Evolutionary conservation across 2,888 invertebrate species (phyloP), one percentile per base, ranked within the genome.

Genomic region (Microctonus hyperodae): DNA sequence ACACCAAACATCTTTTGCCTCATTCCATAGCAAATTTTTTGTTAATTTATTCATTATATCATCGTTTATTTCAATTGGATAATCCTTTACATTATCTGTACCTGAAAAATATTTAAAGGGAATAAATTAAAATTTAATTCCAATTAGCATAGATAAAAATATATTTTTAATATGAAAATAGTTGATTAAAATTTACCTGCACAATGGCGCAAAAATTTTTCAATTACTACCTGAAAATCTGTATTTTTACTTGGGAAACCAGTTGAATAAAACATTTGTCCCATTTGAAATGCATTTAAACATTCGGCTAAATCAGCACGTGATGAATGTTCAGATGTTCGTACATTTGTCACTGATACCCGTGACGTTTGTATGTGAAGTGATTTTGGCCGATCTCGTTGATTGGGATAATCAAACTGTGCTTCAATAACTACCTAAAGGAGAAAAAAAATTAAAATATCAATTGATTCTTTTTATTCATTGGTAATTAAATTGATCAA

Each of bases 1-100:
- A 81, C 93, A 95, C 93, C 97, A 97, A 11, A 97, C 90, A 75
- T 93, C 91, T 73, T 94, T 89, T n/a, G 91, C 90, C 82, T 95
- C 95, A 0, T 90, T 90, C 95, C 95, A 95, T 63, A 95, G 77
- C 25, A 89, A 84, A 0, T 86, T 87, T 9, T 84, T 79, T 35
- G 78, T 81, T 53, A 86, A 73, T 61, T 84, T 80, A 0, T 87
- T 86, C 4, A 87, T 85, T 74, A 89, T 86, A 77, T 89, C 88
- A 69, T 87, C 87, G 0, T 89, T 74, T 0, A 81, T 78, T 1
- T 23, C 33, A 20, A 20, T 16, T 44, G 28, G 22, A 33, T 23
- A 64, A 33, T 64, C 31, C 65, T 81, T 75, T 20, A 79, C 78
- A 56, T 75, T 75, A 64, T 81, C 77, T 31, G 82, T 79, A 73